Percentiles rank a stretch among this genome's conserved stretches.
phyloP scores from a whole-genome alignment of 2,888 invertebrate species.

The Cephus spinipes region DNA sequence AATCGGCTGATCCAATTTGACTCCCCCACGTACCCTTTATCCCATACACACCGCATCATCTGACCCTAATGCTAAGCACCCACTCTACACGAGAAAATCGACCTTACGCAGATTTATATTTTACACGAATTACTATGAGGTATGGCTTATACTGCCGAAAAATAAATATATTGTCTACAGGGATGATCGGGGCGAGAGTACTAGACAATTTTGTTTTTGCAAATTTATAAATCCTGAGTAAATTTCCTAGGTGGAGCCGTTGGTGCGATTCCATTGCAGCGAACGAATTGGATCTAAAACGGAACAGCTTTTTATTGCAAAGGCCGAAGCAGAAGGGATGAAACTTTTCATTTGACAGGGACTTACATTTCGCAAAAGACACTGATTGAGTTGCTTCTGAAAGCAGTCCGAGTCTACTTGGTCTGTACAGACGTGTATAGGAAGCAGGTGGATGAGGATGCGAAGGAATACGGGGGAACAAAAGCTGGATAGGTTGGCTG shows the following conservation, averaged over 20 bases:
- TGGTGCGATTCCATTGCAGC: background rate
- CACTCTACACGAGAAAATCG: background rate
- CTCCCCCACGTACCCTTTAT: constrained; percentile 25
- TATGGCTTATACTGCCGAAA: background rate
- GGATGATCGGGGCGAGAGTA: background rate
- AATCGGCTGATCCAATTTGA: constrained; percentile 52
- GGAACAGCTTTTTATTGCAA: background rate
- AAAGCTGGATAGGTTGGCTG: constrained; percentile 19
- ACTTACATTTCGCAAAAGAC: background rate
- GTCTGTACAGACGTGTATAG: background rate
- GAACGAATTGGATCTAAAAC: background rate
- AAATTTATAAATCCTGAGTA: background rate
- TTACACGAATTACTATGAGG: background rate
- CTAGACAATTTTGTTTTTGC: background rate
- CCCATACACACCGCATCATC: background rate
- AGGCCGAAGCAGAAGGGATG: background rate
- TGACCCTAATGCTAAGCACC: background rate
- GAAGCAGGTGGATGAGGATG: constrained; percentile 1
- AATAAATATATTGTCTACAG: background rate
- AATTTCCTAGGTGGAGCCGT: background rate
- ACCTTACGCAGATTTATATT: background rate
- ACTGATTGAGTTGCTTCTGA: constrained; percentile 5
- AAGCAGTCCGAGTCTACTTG: background rate
- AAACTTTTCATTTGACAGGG: background rate
- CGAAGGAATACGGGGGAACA: constrained; percentile 7